phyloP scores from a whole-genome alignment of 2,797 vertebrate species.

The Tamandua tetradactyla region DNA sequence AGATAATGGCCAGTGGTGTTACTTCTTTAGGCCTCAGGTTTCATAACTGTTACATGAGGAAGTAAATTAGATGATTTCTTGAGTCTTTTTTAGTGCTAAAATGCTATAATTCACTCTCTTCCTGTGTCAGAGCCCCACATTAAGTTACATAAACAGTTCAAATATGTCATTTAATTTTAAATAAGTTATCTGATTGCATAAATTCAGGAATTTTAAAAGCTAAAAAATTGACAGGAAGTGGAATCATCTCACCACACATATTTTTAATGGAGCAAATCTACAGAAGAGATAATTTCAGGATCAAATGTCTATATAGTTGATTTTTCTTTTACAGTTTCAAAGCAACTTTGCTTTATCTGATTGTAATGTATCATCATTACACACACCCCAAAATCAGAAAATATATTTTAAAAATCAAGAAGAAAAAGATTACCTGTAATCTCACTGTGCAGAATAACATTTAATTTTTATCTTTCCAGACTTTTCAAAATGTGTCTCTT shows the following conservation, averaged over 20 bases:
- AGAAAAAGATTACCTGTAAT: constrained; percentile 39
- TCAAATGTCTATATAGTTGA: background rate
- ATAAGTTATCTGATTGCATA: background rate
- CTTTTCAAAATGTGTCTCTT: background rate
- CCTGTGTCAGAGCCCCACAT: background rate
- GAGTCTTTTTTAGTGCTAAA: background rate
- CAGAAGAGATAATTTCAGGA: constrained; percentile 17
- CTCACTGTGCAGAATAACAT: background rate
- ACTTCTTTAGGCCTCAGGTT: background rate
- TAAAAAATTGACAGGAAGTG: background rate
- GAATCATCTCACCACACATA: background rate
- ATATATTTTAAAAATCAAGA: constrained; percentile 1
- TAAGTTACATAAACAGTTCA: background rate
- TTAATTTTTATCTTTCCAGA: constrained; percentile 10
- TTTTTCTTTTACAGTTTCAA: constrained; percentile 37
- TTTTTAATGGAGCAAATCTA: background rate
- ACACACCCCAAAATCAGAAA: background rate
- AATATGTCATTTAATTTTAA: constrained; percentile 15
- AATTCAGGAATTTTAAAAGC: constrained; percentile 29
- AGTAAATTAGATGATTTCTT: background rate
- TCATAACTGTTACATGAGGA: background rate
- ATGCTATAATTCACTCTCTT: background rate
- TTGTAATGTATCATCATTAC: background rate
- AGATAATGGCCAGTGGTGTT: background rate
- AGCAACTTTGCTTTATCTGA: constrained; percentile 35